Percentiles rank a stretch among this genome's conserved stretches.
phyloP scores from a whole-genome alignment of 2,888 invertebrate genomes.

The Tachina grossa region DNA sequence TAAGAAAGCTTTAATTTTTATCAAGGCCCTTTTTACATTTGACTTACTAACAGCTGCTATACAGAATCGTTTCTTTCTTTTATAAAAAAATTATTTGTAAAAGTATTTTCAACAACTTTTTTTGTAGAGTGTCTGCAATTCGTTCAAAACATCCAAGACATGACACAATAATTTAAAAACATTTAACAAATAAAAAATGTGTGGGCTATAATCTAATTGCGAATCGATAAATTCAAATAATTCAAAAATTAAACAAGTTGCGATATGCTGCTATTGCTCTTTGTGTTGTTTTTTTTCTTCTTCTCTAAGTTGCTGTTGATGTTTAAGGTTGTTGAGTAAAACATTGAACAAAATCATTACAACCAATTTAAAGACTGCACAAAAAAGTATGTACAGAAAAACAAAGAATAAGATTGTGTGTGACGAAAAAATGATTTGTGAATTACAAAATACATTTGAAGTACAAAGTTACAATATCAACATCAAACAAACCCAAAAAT shows the following conservation, averaged over 20 bases:
- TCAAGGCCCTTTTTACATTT: too few relatives aligned
- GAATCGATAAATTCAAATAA: conserved; percentile 72
- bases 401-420: conserved; percentile 47
- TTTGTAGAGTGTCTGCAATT: background rate
- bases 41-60: too few relatives aligned
- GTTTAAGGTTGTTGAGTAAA: conserved; percentile 62
- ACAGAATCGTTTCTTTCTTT: background rate
- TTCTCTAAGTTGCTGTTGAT: conserved; percentile 15
- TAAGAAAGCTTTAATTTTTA: too few relatives aligned
- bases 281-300: conserved; percentile 8
- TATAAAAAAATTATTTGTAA: too few relatives aligned
- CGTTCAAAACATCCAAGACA: background rate
- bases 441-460: conserved; percentile 68
- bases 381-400: conserved; percentile 1
- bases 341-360: conserved; percentile 69
- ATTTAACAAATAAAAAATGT: conserved; percentile 59
- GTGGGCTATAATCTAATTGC: conserved; percentile 73
- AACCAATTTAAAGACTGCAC: conserved; percentile 45
- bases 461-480: conserved; percentile 61
- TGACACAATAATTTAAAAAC: conserved; percentile 22
- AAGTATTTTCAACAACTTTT: background rate
- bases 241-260: conserved; percentile 69
- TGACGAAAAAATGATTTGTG: conserved; percentile 73
- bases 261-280: conserved; percentile 57
- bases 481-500: conserved; percentile 51